phyloP scores from a whole-genome alignment of 2,797 vertebrate genomes.

The Clangula hyemalis region DNA sequence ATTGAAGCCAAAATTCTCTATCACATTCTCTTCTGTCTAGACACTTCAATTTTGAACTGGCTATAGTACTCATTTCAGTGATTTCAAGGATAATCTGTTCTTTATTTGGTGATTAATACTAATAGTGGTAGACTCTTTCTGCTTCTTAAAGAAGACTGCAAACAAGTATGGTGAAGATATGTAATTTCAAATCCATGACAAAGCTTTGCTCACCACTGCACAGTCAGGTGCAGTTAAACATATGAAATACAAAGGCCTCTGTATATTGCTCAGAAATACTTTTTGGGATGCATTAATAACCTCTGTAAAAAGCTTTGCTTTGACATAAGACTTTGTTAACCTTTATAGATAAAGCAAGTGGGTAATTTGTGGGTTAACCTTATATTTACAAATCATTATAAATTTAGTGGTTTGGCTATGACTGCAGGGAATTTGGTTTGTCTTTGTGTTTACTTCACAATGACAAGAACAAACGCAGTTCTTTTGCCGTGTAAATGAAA shows the following conservation, averaged over 20 bases:
- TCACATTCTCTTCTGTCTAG: neutral
- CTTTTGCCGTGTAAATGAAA: neutral
- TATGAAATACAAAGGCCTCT: neutral
- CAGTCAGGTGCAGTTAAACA: neutral
- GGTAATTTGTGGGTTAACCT: neutral
- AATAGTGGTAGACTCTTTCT: neutral
- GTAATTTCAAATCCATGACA: neutral
- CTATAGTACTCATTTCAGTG: neutral
- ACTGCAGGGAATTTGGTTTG: neutral
- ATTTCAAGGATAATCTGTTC: neutral
- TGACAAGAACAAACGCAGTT: neutral
- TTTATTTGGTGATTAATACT: neutral
- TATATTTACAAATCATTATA: neutral
- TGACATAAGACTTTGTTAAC: neutral
- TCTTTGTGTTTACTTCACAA: neutral
- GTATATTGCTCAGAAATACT: neutral
- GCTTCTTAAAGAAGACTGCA: neutral
- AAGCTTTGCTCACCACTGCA: neutral
- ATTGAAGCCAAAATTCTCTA: neutral
- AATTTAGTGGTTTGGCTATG: neutral
- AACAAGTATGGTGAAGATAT: neutral
- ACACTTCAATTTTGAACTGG: neutral
- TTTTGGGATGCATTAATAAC: neutral
- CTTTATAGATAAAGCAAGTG: neutral
- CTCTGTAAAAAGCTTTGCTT: neutral